Evolutionary conservation across 1,140 invertebrate genomes (phyloP).

Genomic region (Mya arenaria): DNA sequence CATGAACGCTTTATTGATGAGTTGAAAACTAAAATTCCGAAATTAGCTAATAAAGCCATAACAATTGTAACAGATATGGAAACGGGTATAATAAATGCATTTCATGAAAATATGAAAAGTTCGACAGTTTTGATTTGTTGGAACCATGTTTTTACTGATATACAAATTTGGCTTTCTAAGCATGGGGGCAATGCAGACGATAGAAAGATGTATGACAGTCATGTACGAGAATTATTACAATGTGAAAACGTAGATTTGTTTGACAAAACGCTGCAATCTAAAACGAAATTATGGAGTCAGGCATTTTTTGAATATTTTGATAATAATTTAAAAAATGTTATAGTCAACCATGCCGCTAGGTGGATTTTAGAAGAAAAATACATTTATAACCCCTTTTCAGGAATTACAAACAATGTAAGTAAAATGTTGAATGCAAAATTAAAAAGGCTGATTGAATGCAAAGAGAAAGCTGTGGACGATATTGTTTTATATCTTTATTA

Average conservation of each 20-base stretch:
- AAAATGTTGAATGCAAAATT: constrained; percentile 36
- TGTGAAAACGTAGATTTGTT: background rate
- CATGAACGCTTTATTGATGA: constrained; percentile 30
- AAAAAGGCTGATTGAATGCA: constrained; percentile 32
- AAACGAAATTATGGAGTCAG: constrained; percentile 2
- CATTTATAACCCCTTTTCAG: constrained; percentile 46
- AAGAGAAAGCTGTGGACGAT: constrained; percentile 18
- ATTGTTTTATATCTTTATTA: constrained; percentile 19
- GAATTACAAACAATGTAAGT: constrained; percentile 48
- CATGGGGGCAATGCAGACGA: background rate
- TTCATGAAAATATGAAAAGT: background rate
- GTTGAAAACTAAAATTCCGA: background rate
- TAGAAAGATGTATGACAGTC: background rate
- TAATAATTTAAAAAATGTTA: constrained; percentile 9
- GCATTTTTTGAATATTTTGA: constrained; percentile 14
- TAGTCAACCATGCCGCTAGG: background rate
- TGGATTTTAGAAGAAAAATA: constrained; percentile 18
- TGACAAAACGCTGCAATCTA: background rate
- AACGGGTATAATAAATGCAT: constrained; percentile 21
- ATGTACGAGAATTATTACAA: background rate
- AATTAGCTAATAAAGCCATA: background rate
- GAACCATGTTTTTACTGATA: constrained; percentile 27
- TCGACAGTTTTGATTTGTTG: constrained; percentile 1
- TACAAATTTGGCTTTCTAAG: constrained; percentile 8
- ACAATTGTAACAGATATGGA: constrained; percentile 16